These are phyloP conservation scores for Apis laboriosa DNA, from an alignment of 1,140 invertebrate species.

Conservation along the genomic window DNA sequence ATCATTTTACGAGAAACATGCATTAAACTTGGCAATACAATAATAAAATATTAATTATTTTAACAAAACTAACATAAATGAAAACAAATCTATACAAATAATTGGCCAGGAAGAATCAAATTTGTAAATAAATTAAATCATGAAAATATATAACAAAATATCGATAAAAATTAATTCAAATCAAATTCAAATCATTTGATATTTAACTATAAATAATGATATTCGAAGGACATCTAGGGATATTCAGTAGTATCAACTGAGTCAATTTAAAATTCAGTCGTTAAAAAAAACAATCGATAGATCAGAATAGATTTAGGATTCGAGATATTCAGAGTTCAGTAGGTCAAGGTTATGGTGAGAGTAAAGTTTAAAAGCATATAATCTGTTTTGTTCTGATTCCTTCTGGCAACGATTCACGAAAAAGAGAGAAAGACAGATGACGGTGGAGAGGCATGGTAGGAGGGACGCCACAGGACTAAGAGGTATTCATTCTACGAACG, in stretches of 20 bases:
- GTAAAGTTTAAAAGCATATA: constrained; percentile 60
- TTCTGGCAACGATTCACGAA: constrained; percentile 20
- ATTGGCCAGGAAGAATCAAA: too few species aligned
- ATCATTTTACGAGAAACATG: not conserved
- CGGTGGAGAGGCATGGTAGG: not conserved
- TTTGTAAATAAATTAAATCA: too few species aligned
- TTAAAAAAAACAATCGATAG: constrained; percentile 18
- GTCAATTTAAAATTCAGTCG: too few species aligned
- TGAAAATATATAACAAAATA: too few species aligned
- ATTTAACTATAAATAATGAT: not conserved
- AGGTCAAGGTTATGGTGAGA: constrained; percentile 69
- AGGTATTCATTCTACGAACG: constrained; percentile 51
- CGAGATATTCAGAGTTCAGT: constrained; percentile 56
- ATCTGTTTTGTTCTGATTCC: constrained; percentile 44
- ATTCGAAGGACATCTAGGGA: too few species aligned
- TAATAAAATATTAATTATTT: too few species aligned
- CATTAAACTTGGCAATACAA: not conserved
- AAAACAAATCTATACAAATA: too few species aligned
- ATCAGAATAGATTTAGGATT: constrained; percentile 44
- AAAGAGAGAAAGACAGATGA: constrained; percentile 46
- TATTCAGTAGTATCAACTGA: too few species aligned
- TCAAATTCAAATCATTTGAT: too few species aligned
- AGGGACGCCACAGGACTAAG: constrained; percentile 11
- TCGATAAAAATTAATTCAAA: too few species aligned
- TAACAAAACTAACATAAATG: too few species aligned